These are phyloP conservation scores for Spea hammondii DNA, from an alignment of 2,797 vertebrate species.

Conservation along the genomic window DNA sequence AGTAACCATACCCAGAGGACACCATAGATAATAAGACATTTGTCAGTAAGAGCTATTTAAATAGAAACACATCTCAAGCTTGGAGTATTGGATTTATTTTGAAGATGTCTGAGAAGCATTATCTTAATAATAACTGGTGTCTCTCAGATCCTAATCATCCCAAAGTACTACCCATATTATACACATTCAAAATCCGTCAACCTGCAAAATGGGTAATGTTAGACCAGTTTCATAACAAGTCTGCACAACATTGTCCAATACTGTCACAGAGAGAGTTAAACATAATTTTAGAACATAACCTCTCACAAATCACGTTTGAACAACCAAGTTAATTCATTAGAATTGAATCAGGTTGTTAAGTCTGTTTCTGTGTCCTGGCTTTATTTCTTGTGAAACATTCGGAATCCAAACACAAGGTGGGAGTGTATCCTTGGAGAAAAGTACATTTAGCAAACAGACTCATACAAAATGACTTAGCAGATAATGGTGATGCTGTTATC, in stretches of 20 bases:
- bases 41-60: too few species aligned
- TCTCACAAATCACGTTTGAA: neutral
- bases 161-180: too few species aligned
- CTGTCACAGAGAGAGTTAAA: neutral
- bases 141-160: too few species aligned
- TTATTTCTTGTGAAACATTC: slow-evolving; percentile 30
- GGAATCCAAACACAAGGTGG: slow-evolving; percentile 46
- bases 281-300: neutral
- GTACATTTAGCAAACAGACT: neutral
- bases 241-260: neutral
- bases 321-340: neutral
- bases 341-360: slow-evolving; percentile 17
- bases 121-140: too few species aligned
- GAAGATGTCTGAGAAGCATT: too few species aligned
- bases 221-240: neutral
- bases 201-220: too few species aligned
- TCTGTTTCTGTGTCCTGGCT: neutral
- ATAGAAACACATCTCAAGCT: too few species aligned
- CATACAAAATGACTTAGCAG: neutral
- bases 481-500: too few species aligned
- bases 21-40: too few species aligned
- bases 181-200: too few species aligned
- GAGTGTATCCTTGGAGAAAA: slow-evolving; percentile 37
- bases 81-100: too few species aligned
- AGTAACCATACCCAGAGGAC: too few species aligned